Conservation (phyloP, 2,888 invertebrate genomes). For the Nomada ferruginata region DNA sequence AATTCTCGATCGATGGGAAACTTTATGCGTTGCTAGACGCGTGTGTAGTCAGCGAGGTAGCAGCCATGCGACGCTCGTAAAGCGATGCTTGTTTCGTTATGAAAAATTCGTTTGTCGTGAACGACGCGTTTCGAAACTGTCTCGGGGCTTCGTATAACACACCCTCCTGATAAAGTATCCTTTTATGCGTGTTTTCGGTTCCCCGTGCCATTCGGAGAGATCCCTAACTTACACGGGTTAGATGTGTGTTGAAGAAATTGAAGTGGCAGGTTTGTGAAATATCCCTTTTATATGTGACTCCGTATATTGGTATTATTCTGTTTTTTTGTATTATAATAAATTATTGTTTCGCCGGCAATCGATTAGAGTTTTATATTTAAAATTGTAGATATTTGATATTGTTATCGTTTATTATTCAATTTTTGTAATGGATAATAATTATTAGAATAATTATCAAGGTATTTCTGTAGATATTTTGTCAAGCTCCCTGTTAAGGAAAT, state of each 20-base stretch:
- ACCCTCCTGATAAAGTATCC: not conserved
- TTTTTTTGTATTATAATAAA: too few relatives aligned
- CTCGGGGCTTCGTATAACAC: not conserved
- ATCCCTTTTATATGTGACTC: not conserved
- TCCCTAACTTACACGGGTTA: not conserved
- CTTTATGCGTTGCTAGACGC: conserved; percentile 27
- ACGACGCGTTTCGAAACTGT: conserved; percentile 1
- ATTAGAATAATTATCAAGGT: too few relatives aligned
- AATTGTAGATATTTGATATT: too few relatives aligned
- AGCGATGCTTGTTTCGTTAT: conserved; percentile 43
- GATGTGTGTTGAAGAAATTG: not conserved
- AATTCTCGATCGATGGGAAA: conserved; percentile 45
- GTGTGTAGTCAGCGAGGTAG: not conserved
- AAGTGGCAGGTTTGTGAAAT: not conserved
- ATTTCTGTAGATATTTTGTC: too few relatives aligned
- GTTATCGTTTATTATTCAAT: too few relatives aligned
- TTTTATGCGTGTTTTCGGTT: conserved; percentile 1
- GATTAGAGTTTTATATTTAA: too few relatives aligned
- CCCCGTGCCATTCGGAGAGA: not conserved
- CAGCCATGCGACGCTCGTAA: conserved; percentile 34
- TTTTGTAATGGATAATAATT: too few relatives aligned
- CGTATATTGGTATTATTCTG: too few relatives aligned
- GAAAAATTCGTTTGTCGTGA: conserved; percentile 43
- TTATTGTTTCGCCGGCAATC: too few relatives aligned
- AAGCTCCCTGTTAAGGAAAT: not conserved